phyloP scores from a whole-genome alignment of 2,113 vertebrate genomes.

The Centropus unirufus region DNA sequence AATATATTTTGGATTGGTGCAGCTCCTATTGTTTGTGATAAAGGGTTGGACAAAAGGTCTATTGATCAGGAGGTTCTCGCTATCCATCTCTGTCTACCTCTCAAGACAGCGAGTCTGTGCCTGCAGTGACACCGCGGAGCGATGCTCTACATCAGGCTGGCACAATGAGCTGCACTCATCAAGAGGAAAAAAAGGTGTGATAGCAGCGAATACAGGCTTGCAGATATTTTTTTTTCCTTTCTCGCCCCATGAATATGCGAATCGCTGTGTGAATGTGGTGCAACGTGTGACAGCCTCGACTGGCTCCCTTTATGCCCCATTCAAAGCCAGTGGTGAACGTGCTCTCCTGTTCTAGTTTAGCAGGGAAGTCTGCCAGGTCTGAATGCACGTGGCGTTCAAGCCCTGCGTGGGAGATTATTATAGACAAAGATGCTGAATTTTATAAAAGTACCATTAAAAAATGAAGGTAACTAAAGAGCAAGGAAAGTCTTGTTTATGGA shows the following conservation, averaged over 20 bases:
- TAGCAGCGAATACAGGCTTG: rapidly evolving
- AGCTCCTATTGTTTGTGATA: conserved; percentile 1
- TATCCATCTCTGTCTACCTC: conserved; percentile 32
- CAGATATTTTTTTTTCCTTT: not conserved
- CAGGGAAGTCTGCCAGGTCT: not conserved
- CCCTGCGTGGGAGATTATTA: not conserved
- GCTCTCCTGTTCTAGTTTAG: not conserved
- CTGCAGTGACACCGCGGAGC: not conserved
- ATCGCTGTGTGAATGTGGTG: rapidly evolving
- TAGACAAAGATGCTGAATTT: not conserved
- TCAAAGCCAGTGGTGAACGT: not conserved
- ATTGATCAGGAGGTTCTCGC: not conserved
- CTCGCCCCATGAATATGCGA: rapidly evolving
- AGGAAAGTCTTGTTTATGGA: not conserved
- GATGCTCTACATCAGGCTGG: not conserved
- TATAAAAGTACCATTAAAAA: too few species aligned
- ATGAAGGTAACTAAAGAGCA: not conserved
- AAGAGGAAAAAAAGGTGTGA: not conserved
- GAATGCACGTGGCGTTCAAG: rapidly evolving
- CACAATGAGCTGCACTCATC: rapidly evolving
- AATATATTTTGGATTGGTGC: not conserved
- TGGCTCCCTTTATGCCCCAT: rapidly evolving
- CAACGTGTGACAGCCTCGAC: rapidly evolving
- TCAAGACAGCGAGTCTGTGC: rapidly evolving
- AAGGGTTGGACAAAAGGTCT: conserved; percentile 40